Base-by-base conservation (phyloP, 2,113 vertebrate species). In the Atherinomorus stipes region DNA sequence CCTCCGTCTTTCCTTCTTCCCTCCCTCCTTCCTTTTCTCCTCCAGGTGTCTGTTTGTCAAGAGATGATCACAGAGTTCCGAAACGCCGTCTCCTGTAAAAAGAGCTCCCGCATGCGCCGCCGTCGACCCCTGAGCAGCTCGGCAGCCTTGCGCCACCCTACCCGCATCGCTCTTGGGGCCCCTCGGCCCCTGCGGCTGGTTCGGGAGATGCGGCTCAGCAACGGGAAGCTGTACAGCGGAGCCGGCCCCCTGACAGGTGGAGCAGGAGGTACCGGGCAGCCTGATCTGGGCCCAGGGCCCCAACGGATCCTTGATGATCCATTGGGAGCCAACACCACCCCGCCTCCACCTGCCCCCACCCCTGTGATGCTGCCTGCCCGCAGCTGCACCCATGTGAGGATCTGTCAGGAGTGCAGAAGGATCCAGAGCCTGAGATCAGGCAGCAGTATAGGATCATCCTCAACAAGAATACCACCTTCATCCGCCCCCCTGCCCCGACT, bases 41-140 rank as follows among this genome's bases (percentile, higher is more conserved):
- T 85, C 4, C 75, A 97, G 96, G 95, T 96, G 82, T 98, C 96
- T 31, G 95, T 98, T 71, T 97, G 96, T 93, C 96, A 96, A 91
- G 96, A 98, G 93, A 98, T 98, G 96, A 89, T 98, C 88, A 96
- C 94, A 28, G 96, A 98, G 87, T 95, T 98, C 59, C 92, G 95
- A 82, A 96, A 96, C 72, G 96, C 95, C 7, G 94, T 97, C 74
- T 97, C 96, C 38, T 98, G 96, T 90, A 96, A 96, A 89, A 97
- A 97, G 93, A 96, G 93, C 45, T 96, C 96, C 11, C 95, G 95
- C 12, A 93, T 95, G 64, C 95, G 96, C 47, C 94, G 95, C 10
- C 95, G 96, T 8, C 94, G 96, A n/a, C 94, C 95, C 23, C 92
- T 84, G 79, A 92, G 69, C 81, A 93, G 85, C 89, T 89, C 82